Evolutionary conservation across 2,888 invertebrate species (phyloP), one percentile per base, ranked within the genome.

Genomic region (Elegia similella): DNA sequence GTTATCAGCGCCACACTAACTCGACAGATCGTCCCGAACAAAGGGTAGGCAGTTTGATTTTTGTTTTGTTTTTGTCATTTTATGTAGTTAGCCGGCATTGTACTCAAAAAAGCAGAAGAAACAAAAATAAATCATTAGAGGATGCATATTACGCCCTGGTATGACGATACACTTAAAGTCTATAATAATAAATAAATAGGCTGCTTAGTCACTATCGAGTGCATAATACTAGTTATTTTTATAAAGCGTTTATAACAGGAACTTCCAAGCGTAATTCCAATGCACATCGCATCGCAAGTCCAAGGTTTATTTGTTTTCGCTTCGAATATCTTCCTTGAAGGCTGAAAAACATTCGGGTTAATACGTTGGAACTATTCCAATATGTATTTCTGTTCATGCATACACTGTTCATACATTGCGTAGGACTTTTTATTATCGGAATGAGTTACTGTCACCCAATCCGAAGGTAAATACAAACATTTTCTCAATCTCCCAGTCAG

Each of bases 321-420:
- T 1, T 16, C 17, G 46, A 1, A 43, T 44, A 48, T 48, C 30
- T 42, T 42, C 56, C 56, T 56, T 42, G 48, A 56, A 56, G 15
- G 56, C 42, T 30, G 48, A 53, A 54, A 56, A 58, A 58, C 42
- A 57, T 60, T 60, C 62, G 50, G 59, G 62, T 61, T 58, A 57
- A 60, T 60, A 59, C 62, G 55, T 70, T 74, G 73, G 73, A 67
- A 60, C 60, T 50, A 52, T 43, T 66, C 73, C 75, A 75, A 75
- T 61, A 58, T 34, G 50, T 66, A 62, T 65, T 59, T 67, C 59
- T 52, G 58, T 60, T 57, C 62, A 58, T 61, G 59, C 62, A 59
- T 62, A 59, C 61, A 66, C 61, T 60, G 8, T n/a, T 34, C 15
- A 13, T 43, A 57, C 61, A 63, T 48, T 55, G 34, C 47, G 55